Percentiles rank a stretch among this genome's conserved stretches.
Evolutionary conservation across 2,113 vertebrate genomes (phyloP).

Genomic region (Apus apus): DNA sequence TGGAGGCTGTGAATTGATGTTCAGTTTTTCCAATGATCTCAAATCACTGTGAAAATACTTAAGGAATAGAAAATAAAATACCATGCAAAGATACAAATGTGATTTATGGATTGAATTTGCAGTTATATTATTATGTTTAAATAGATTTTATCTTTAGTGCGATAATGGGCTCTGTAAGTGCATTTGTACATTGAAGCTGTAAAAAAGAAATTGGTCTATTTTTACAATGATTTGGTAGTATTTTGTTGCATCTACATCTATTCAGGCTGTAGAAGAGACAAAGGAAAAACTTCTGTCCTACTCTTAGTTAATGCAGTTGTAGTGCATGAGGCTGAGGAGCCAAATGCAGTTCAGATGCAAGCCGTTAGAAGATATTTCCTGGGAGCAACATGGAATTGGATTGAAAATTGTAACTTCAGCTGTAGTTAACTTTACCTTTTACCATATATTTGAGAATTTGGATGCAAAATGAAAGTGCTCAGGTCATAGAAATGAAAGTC

Average conservation of each 20-base stretch:
- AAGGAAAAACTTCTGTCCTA: neutral
- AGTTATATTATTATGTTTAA: neutral
- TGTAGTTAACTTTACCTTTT: neutral
- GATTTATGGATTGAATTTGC: slow-evolving; percentile 34
- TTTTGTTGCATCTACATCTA: slow-evolving; percentile 34
- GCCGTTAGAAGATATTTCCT: neutral
- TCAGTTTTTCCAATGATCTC: neutral
- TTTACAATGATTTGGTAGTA: neutral
- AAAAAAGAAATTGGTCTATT: slow-evolving; percentile 16
- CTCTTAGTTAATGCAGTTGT: neutral
- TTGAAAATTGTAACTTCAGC: neutral
- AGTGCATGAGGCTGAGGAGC: neutral
- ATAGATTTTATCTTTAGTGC: neutral
- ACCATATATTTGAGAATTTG: neutral
- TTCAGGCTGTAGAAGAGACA: neutral
- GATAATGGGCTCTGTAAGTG: slow-evolving; percentile 12
- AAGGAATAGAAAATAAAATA: slow-evolving; percentile 30
- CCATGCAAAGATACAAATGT: neutral
- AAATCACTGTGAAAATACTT: neutral
- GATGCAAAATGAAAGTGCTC: neutral
- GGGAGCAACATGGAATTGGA: neutral
- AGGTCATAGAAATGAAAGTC: neutral
- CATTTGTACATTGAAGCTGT: slow-evolving; percentile 8
- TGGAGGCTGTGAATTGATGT: neutral
- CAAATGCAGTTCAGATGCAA: neutral